phyloP scores from a whole-genome alignment of 2,797 vertebrate species.

The Halcyon smyrnensis region DNA sequence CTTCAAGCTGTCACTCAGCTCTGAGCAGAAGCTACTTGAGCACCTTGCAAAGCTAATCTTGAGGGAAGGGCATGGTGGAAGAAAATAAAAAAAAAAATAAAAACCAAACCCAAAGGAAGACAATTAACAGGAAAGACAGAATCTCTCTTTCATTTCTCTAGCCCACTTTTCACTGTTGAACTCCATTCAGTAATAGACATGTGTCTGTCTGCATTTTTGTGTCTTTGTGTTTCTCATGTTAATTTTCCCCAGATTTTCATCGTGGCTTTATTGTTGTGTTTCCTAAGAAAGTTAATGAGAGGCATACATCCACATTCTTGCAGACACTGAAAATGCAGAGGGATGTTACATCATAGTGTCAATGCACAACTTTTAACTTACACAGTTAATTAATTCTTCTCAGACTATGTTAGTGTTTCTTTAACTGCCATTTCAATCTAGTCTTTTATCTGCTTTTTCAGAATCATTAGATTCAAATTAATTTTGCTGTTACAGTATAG shows the following conservation, averaged over 20 bases:
- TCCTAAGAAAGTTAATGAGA: not conserved
- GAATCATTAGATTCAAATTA: constrained; percentile 15
- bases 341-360: not conserved
- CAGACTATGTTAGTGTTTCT: not conserved
- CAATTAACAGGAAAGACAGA: not conserved
- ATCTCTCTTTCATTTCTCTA: not conserved
- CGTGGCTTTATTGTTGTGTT: not conserved
- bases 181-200: not conserved
- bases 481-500: not conserved
- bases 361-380: not conserved
- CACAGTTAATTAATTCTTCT: not conserved
- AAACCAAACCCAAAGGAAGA: not conserved
- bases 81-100: not conserved
- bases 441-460: not conserved
- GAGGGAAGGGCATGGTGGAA: not conserved
- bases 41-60: not conserved
- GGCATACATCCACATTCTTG: not conserved
- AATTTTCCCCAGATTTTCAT: not conserved
- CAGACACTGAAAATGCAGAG: not conserved
- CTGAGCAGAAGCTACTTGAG: not conserved
- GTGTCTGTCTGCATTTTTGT: not conserved
- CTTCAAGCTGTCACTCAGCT: not conserved
- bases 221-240: not conserved
- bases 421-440: constrained; percentile 20
- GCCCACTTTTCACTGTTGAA: not conserved